phyloP scores from a whole-genome alignment of 1,140 invertebrate species.

The Hyposmocoma kahamanoa region DNA sequence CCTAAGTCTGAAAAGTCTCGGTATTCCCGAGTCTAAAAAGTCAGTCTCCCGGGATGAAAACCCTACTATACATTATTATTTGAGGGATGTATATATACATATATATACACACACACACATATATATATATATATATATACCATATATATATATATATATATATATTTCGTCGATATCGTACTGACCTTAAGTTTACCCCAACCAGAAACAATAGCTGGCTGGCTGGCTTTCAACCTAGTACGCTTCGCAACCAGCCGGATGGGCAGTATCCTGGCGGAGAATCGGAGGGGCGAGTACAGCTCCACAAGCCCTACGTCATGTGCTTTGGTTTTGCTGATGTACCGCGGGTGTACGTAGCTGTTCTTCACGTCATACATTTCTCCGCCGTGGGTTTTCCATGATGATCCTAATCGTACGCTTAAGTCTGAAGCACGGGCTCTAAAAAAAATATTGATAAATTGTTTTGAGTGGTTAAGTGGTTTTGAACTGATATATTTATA shows the following conservation, averaged over 20 bases:
- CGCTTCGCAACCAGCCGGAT: conserved; percentile 40
- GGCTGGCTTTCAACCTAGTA: conserved; percentile 28
- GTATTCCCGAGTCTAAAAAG: no score
- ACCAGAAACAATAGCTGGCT: conserved; percentile 49
- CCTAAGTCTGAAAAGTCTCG: no score
- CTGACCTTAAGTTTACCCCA: conserved; percentile 55
- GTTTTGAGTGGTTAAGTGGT: no score
- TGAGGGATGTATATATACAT: not conserved
- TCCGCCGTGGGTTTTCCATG: conserved; percentile 58
- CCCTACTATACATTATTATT: no score
- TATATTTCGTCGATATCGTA: no score
- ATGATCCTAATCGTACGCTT: conserved; percentile 52
- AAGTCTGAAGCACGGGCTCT: conserved; percentile 40
- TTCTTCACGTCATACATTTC: conserved; percentile 62
- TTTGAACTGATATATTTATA: no score
- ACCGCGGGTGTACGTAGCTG: conserved; percentile 47
- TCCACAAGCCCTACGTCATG: conserved; percentile 33
- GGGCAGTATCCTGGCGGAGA: conserved; percentile 44
- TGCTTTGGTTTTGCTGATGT: conserved; percentile 42
- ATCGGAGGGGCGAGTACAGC: conserved; percentile 48
- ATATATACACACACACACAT: not conserved
- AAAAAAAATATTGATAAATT: no score
- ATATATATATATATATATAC: no score
- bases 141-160: no score
- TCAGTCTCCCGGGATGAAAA: no score